These are phyloP conservation scores for Holothuria scabra DNA, from an alignment of 53 echinoderm and acorn worm species.

Conservation along the genomic window DNA sequence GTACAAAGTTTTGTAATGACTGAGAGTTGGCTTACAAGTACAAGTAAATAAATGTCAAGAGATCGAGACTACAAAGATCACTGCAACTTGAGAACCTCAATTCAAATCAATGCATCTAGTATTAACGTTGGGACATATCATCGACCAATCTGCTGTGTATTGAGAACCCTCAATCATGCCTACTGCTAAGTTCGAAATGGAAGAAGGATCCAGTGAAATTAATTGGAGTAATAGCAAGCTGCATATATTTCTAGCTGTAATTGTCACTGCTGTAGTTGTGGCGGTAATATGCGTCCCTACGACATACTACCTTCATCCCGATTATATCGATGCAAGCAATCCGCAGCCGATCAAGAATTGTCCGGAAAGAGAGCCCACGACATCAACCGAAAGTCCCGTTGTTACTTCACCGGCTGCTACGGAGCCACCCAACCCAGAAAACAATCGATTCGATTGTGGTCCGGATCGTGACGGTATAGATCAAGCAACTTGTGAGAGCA, in stretches of 20 bases:
- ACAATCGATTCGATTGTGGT: constrained; percentile 64
- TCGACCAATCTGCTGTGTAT: too few relatives aligned
- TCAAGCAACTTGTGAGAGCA: constrained; percentile 45
- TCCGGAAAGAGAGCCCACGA: neutral
- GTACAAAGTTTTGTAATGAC: too few relatives aligned
- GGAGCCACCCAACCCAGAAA: constrained; percentile 22
- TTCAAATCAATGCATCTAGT: too few relatives aligned
- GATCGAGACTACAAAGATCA: too few relatives aligned
- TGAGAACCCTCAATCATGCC: neutral
- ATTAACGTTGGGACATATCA: too few relatives aligned
- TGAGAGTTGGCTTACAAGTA: too few relatives aligned
- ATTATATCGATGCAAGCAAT: neutral
- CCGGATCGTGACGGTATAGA: constrained; percentile 61
- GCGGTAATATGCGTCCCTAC: constrained; percentile 39
- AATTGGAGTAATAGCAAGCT: neutral
- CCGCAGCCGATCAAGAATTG: neutral
- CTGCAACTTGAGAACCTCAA: too few relatives aligned
- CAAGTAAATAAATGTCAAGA: too few relatives aligned
- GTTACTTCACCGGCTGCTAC: neutral
- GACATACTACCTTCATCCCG: constrained; percentile 46
- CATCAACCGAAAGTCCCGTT: neutral
- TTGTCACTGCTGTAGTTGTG: constrained; percentile 4
- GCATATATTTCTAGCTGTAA: neutral
- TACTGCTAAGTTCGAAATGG: constrained; percentile 4
- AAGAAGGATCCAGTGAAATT: neutral